Percentiles rank a stretch among this genome's conserved stretches.
Conservation (phyloP, 2,888 invertebrate species). For the Pomacea canaliculata region DNA sequence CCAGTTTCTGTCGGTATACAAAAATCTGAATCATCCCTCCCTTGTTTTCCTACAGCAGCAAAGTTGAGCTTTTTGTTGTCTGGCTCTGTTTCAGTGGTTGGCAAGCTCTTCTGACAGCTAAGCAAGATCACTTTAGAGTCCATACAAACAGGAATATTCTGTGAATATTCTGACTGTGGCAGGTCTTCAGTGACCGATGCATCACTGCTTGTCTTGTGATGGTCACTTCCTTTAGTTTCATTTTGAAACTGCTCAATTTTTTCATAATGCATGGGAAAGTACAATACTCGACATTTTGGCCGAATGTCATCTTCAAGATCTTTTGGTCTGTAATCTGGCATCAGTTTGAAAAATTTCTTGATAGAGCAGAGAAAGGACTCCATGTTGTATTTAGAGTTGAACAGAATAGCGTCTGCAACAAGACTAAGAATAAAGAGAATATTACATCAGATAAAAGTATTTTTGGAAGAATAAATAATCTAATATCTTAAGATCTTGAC, state of each 20-base stretch:
- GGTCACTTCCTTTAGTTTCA: neutral
- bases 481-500: neutral
- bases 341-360: slow-evolving; percentile 75
- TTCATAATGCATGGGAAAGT: slow-evolving; percentile 56
- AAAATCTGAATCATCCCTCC: neutral
- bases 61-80: no score
- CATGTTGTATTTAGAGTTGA: slow-evolving; percentile 80
- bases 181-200: no score
- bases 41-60: no score
- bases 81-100: neutral
- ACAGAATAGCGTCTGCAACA: slow-evolving; percentile 78
- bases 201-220: no score
- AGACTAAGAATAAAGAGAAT: slow-evolving; percentile 71
- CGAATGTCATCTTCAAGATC: slow-evolving; percentile 73
- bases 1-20: neutral
- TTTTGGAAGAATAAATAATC: neutral
- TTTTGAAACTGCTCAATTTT: slow-evolving; percentile 6
- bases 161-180: no score
- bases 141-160: neutral
- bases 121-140: neutral
- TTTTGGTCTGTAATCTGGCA: slow-evolving; percentile 77
- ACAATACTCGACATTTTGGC: slow-evolving; percentile 76
- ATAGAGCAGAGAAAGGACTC: slow-evolving; percentile 78
- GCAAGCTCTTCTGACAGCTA: neutral
- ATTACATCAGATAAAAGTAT: no score